Conservation (phyloP, 2,888 invertebrate species). For the Thyatira batis region DNA sequence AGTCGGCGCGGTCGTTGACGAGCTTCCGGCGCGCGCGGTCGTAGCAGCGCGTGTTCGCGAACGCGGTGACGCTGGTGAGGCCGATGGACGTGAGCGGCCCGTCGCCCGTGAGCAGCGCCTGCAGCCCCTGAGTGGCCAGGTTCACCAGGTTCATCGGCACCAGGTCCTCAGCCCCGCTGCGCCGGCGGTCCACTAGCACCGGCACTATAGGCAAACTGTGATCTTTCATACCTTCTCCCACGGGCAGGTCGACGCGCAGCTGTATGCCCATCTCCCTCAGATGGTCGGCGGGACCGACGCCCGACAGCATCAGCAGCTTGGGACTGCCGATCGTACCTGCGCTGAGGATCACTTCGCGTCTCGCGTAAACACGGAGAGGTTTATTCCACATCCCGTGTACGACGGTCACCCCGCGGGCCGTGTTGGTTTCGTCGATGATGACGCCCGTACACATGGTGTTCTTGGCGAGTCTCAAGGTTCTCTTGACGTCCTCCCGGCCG, state of each 20-base stretch:
- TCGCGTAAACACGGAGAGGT: slow-evolving; percentile 37
- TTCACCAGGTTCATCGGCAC: slow-evolving; percentile 4
- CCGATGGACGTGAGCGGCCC: slow-evolving; percentile 55
- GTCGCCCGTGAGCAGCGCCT: slow-evolving; percentile 25
- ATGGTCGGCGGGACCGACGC: slow-evolving; percentile 54
- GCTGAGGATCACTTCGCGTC: slow-evolving; percentile 54
- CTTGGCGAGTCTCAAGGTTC: slow-evolving; percentile 42
- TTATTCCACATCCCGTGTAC: slow-evolving; percentile 13
- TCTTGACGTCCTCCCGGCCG: slow-evolving; percentile 34
- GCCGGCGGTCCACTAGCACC: slow-evolving; percentile 35
- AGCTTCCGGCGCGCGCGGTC: slow-evolving; percentile 34
- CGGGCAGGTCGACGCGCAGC: slow-evolving; percentile 46
- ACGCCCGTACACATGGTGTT: slow-evolving; percentile 48
- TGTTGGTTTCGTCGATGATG: slow-evolving; percentile 42
- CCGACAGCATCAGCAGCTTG: slow-evolving; percentile 61
- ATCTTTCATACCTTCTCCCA: slow-evolving; percentile 56
- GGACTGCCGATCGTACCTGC: slow-evolving; percentile 60
- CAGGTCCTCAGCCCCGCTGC: slow-evolving; percentile 12
- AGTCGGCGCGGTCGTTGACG: slow-evolving; percentile 32
- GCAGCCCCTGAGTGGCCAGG: slow-evolving; percentile 15
- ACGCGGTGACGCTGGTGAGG: slow-evolving; percentile 47
- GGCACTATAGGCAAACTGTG: slow-evolving; percentile 47
- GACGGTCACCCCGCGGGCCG: slow-evolving; percentile 48
- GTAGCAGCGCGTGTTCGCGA: slow-evolving; percentile 56
- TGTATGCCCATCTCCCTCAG: slow-evolving; percentile 39